Evolutionary conservation across 2,797 vertebrate genomes (phyloP).

Genomic region (Dendrocincla fuliginosa): DNA sequence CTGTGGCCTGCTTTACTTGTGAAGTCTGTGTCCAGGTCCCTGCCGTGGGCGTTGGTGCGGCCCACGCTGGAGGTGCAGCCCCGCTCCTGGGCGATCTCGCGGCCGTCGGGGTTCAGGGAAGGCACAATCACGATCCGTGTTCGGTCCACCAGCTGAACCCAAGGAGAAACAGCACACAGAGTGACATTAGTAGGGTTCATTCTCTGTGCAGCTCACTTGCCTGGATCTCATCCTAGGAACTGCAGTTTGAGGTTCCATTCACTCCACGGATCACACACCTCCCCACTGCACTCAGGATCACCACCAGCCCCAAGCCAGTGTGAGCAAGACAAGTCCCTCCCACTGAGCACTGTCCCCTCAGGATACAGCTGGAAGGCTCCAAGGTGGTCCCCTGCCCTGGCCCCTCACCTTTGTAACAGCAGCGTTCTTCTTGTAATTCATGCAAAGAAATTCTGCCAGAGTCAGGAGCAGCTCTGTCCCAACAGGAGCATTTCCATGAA

Average conservation of each 20-base stretch:
- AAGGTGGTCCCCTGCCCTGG: background rate
- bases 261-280: rapidly evolving
- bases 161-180: background rate
- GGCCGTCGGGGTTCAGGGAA: conserved; percentile 93
- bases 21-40: conserved; percentile 94
- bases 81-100: conserved; percentile 87
- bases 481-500: conserved; percentile 94
- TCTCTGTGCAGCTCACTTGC: background rate
- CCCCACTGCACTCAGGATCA: rapidly evolving
- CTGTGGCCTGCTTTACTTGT: conserved; percentile 85
- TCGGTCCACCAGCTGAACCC: conserved; percentile 88
- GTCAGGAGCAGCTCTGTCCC: conserved; percentile 94
- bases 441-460: conserved; percentile 91
- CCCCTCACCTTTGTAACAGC: conserved; percentile 89
- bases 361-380: background rate
- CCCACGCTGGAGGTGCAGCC: conserved; percentile 86
- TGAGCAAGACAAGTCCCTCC: background rate
- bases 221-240: background rate
- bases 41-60: conserved; percentile 82
- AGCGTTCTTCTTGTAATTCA: conserved; percentile 92
- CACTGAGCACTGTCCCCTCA: background rate
- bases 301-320: background rate
- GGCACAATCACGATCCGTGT: conserved; percentile 94
- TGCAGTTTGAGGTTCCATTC: background rate
- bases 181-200: background rate